Evolutionary conservation across 2,797 vertebrate species (phyloP).

Genomic region (Saguinus oedipus): DNA sequence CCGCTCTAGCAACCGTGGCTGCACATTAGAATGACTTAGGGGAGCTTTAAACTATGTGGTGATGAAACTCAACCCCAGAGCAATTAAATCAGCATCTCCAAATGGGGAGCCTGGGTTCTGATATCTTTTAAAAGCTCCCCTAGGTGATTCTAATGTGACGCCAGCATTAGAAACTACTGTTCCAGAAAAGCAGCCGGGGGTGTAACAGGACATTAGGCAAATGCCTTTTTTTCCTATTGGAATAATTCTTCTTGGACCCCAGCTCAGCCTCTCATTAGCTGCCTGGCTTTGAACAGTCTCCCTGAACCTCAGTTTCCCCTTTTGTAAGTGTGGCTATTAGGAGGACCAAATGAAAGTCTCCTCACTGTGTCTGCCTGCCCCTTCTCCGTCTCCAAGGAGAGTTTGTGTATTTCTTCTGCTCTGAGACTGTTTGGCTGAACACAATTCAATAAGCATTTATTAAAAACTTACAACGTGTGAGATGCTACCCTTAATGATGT

Average conservation of each 20-base stretch:
- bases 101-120: not conserved
- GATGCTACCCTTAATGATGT: not conserved
- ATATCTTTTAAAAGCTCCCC: not conserved
- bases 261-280: not conserved
- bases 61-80: not conserved
- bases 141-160: not conserved
- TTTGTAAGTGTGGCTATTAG: not conserved
- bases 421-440: not conserved
- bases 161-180: not conserved
- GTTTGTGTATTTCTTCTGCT: not conserved
- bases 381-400: constrained; percentile 22
- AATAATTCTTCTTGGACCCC: not conserved
- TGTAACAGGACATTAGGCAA: not conserved
- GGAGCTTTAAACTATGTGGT: not conserved
- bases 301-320: not conserved
- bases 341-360: not conserved
- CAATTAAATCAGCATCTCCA: not conserved
- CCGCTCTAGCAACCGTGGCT: not conserved
- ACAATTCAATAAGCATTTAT: constrained; percentile 60
- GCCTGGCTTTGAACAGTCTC: not conserved
- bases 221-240: not conserved
- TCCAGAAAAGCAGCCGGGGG: not conserved
- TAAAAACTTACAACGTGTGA: not conserved
- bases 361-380: not conserved
- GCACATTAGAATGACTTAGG: not conserved